phyloP scores from a whole-genome alignment of 2,113 vertebrate species.

The Anguilla japonica region DNA sequence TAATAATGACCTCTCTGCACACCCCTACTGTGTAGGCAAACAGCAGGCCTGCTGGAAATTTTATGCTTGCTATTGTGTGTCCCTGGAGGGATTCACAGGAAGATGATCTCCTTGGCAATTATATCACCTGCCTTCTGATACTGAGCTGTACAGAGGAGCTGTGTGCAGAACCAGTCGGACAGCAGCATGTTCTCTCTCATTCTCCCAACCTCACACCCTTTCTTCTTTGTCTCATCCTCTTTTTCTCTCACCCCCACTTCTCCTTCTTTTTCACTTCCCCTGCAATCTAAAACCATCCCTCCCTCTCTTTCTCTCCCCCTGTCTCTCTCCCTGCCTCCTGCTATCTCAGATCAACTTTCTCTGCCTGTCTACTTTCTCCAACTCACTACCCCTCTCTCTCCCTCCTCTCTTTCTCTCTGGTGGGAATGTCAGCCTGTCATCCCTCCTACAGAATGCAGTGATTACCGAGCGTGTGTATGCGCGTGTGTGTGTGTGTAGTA shows the following conservation, averaged over 20 bases:
- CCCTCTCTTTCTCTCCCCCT: slow-evolving; percentile 34
- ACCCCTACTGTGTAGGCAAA: too few relatives aligned
- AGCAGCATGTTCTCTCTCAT: too few relatives aligned
- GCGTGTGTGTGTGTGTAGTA: background rate
- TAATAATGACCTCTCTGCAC: too few relatives aligned
- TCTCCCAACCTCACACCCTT: too few relatives aligned
- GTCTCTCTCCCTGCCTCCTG: slow-evolving; percentile 1
- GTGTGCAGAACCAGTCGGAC: background rate
- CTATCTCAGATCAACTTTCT: background rate
- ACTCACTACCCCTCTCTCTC: slow-evolving; percentile 1
- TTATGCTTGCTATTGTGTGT: too few relatives aligned
- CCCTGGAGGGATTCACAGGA: too few relatives aligned
- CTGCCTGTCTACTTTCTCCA: slow-evolving; percentile 5
- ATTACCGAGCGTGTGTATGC: background rate
- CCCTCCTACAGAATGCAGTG: too few relatives aligned
- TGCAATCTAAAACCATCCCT: background rate
- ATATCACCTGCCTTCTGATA: too few relatives aligned
- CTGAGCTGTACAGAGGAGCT: too few relatives aligned
- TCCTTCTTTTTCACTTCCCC: slow-evolving; percentile 20
- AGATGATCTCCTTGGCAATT: too few relatives aligned
- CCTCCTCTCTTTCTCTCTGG: background rate
- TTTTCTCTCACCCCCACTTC: slow-evolving; percentile 30
- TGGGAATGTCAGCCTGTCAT: background rate
- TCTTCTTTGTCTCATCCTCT: background rate
- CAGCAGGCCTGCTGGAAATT: too few relatives aligned